Conservation (phyloP, 2,113 vertebrate genomes). For the Lipophrys pholis region DNA sequence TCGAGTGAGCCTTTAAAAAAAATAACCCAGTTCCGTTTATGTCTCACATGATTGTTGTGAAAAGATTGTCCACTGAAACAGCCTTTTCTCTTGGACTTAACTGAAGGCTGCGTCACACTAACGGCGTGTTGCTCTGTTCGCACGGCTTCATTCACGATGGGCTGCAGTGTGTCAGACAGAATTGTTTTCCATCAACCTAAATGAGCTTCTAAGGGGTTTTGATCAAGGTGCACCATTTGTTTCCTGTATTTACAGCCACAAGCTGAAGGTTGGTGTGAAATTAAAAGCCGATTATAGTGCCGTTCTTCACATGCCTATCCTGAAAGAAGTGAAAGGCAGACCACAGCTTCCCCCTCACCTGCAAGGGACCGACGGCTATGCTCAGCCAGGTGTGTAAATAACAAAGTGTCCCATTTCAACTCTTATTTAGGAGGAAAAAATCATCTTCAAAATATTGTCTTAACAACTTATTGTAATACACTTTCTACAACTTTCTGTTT, state of each 20-base stretch:
- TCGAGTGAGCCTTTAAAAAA: too few relatives aligned
- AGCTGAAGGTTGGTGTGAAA: slow-evolving; percentile 93
- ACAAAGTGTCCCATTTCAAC: not conserved
- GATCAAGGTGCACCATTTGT: not conserved
- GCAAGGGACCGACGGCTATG: slow-evolving; percentile 85
- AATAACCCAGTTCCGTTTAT: too few relatives aligned
- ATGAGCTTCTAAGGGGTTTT: not conserved
- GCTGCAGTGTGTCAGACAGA: too few relatives aligned
- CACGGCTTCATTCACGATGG: too few relatives aligned
- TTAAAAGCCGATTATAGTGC: slow-evolving; percentile 90
- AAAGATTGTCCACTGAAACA: too few relatives aligned
- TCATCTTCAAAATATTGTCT: not conserved
- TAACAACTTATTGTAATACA: not conserved
- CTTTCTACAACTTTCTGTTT: slow-evolving; percentile 22
- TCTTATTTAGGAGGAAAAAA: not conserved
- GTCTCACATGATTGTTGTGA: too few relatives aligned
- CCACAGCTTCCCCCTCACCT: slow-evolving; percentile 75
- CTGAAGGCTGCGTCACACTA: too few relatives aligned
- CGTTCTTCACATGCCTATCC: slow-evolving; percentile 93
- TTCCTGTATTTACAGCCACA: slow-evolving; percentile 84
- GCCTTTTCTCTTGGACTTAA: too few relatives aligned
- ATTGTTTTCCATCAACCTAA: too few relatives aligned
- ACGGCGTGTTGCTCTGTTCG: too few relatives aligned
- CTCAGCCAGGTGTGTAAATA: slow-evolving; percentile 84
- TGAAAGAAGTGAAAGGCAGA: slow-evolving; percentile 92